phyloP scores from a whole-genome alignment of 92 coral and sea anemone species.

The Plumapathes pennacea region DNA sequence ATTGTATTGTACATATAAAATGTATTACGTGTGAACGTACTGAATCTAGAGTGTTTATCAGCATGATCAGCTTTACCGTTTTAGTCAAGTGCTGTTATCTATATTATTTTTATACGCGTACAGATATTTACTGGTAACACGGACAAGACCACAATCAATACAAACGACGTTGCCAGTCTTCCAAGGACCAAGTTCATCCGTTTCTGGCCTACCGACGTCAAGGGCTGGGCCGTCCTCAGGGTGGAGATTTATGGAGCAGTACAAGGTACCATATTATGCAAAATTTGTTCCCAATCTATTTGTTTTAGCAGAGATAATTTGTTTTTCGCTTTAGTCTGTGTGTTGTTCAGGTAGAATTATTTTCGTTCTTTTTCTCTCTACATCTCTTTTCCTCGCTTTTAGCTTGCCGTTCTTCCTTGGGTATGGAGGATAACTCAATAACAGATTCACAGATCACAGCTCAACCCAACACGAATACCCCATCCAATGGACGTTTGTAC shows the following conservation, averaged over 20 bases:
- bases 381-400: neutral
- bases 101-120: neutral
- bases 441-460: slow-evolving; percentile 4
- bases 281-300: no score
- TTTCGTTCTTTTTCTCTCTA: neutral
- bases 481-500: slow-evolving; percentile 33
- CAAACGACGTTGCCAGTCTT: neutral
- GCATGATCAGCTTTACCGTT: no score
- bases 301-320: no score
- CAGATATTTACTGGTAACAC: slow-evolving; percentile 19
- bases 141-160: neutral
- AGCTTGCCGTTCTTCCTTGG: slow-evolving; percentile 16
- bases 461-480: slow-evolving; percentile 7
- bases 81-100: no score
- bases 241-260: slow-evolving; percentile 6
- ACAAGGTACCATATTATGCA: no score
- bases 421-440: slow-evolving; percentile 10
- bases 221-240: neutral
- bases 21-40: no score
- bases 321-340: no score
- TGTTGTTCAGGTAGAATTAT: no score
- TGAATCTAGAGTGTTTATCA: no score
- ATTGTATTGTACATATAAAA: no score
- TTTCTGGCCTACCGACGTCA: neutral
- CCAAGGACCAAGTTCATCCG: slow-evolving; percentile 27